Percentiles rank a stretch among this genome's conserved stretches.
Evolutionary conservation across 2,888 invertebrate species (phyloP).

Genomic region (Melanostoma mellinum): DNA sequence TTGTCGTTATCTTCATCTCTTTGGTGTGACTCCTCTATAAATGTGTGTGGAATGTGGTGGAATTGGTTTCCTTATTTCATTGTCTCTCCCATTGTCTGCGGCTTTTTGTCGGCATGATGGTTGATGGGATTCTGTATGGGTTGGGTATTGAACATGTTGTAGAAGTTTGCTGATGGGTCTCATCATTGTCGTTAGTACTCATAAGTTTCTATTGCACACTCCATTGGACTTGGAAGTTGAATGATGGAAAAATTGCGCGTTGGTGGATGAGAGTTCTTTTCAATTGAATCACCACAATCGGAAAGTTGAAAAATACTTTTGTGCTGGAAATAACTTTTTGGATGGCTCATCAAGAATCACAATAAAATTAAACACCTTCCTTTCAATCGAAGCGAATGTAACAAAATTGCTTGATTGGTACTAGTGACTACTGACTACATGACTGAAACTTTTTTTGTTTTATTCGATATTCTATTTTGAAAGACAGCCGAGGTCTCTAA

Average conservation of each 20-base stretch:
- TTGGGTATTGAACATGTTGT: background rate
- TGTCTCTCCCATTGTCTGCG: constrained; percentile 25
- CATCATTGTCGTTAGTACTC: constrained; percentile 51
- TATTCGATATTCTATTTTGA: too few relatives aligned
- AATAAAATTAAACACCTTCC: constrained; percentile 14
- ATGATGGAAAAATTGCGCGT: constrained; percentile 29
- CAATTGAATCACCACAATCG: constrained; percentile 43
- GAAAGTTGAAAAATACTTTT: constrained; percentile 41
- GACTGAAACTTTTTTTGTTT: too few relatives aligned
- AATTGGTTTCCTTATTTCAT: constrained; percentile 61
- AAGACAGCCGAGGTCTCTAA: too few relatives aligned
- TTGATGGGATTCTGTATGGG: background rate
- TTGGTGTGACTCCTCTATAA: constrained; percentile 22
- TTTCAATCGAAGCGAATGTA: too few relatives aligned
- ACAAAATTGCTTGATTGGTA: too few relatives aligned
- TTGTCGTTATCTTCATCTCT: constrained; percentile 45
- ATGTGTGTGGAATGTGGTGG: constrained; percentile 27
- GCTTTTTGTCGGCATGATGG: constrained; percentile 7
- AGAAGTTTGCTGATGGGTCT: constrained; percentile 31
- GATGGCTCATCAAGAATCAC: constrained; percentile 3
- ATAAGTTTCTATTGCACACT: constrained; percentile 44
- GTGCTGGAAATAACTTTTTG: constrained; percentile 37
- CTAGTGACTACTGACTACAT: too few relatives aligned
- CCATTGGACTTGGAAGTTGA: constrained; percentile 36
- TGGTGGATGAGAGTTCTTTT: constrained; percentile 21